Percentiles rank a stretch among this genome's conserved stretches.
Conservation (phyloP, 2,113 vertebrate genomes). For the Actenoides hombroni region DNA sequence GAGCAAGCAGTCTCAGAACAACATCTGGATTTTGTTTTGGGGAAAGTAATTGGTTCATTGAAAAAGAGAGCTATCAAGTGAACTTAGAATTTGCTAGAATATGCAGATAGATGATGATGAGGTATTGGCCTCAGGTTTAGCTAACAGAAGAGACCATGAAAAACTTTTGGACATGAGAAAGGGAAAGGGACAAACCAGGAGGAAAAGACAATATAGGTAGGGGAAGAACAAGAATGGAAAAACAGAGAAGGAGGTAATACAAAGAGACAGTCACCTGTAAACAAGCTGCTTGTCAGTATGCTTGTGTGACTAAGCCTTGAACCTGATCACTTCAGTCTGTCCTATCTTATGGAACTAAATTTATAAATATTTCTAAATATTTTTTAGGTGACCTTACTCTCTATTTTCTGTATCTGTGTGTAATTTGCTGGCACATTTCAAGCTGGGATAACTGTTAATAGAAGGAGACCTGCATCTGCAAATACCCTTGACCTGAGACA, state of each 20-base stretch:
- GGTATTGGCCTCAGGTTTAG: neutral
- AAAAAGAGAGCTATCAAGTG: neutral
- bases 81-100: neutral
- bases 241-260: neutral
- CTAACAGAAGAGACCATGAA: neutral
- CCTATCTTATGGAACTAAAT: neutral
- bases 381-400: neutral
- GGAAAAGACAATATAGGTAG: neutral
- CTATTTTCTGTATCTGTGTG: neutral
- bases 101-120: neutral
- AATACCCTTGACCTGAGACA: neutral
- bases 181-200: neutral
- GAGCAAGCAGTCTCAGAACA: neutral
- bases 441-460: neutral
- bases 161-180: neutral
- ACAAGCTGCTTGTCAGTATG: neutral
- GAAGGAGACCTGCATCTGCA: neutral
- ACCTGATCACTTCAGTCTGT: accelerated
- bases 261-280: neutral
- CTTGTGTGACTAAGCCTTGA: neutral
- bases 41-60: neutral
- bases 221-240: neutral
- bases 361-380: neutral
- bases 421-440: neutral
- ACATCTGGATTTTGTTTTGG: neutral